Conservation (phyloP, 2,888 invertebrate genomes). For the Cryptus armator region DNA sequence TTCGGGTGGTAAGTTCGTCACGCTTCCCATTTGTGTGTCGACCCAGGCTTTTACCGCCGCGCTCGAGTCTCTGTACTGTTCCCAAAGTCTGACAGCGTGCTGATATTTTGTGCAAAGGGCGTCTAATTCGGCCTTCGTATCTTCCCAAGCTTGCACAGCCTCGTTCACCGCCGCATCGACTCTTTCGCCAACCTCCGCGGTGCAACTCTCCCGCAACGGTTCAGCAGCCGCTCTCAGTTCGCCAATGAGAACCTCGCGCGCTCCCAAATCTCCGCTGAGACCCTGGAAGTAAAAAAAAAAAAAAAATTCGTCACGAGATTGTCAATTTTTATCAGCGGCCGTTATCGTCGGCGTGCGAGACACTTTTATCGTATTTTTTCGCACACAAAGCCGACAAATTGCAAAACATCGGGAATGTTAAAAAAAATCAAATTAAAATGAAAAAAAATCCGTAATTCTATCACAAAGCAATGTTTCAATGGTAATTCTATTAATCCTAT, state of each 20-base stretch:
- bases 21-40: conserved; percentile 91
- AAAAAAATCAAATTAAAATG: background rate
- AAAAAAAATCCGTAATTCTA: background rate
- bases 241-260: conserved; percentile 90
- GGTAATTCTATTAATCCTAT: conserved; percentile 72
- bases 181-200: conserved; percentile 90
- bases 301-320: background rate
- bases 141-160: conserved; percentile 92
- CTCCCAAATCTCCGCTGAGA: conserved; percentile 91
- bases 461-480: conserved; percentile 28
- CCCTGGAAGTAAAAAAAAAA: conserved; percentile 85
- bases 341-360: background rate
- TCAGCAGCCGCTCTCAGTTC: conserved; percentile 90
- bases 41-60: conserved; percentile 91
- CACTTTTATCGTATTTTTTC: conserved; percentile 1
- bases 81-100: conserved; percentile 93
- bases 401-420: background rate
- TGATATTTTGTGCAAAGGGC: conserved; percentile 92
- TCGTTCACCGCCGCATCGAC: conserved; percentile 92
- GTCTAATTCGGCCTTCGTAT: conserved; percentile 91
- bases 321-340: conserved; percentile 1
- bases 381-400: background rate
- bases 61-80: conserved; percentile 92
- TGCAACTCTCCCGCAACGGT: conserved; percentile 90
- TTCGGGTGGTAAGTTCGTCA: conserved; percentile 90